phyloP scores from a whole-genome alignment of 2,797 vertebrate species.

The Dallia pectoralis region DNA sequence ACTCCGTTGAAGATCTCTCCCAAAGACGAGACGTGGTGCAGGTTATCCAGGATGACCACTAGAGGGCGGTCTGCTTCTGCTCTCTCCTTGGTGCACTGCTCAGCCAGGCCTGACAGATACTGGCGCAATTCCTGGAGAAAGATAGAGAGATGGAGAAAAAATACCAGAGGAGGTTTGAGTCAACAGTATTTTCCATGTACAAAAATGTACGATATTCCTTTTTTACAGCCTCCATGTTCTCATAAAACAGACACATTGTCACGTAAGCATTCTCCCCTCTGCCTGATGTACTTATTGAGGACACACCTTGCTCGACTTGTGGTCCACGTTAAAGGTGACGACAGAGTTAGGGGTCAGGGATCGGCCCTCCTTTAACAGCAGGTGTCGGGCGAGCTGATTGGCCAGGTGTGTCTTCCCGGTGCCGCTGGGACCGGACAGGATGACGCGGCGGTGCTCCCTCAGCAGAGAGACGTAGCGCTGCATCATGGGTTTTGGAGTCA shows the following conservation, averaged over 20 bases:
- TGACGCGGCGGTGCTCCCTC: conserved; percentile 89
- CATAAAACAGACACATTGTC: not conserved
- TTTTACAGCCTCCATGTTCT: not conserved
- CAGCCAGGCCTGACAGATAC: conserved; percentile 90
- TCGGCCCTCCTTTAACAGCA: conserved; percentile 85
- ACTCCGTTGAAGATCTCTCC: conserved; percentile 97
- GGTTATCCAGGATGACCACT: conserved; percentile 94
- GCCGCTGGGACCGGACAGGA: conserved; percentile 93
- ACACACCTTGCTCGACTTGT: conserved; percentile 96
- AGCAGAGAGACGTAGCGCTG: conserved; percentile 93
- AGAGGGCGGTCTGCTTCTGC: conserved; percentile 84
- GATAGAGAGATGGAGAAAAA: not conserved
- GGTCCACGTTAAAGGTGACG: conserved; percentile 94
- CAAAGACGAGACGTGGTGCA: conserved; percentile 93
- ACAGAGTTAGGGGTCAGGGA: conserved; percentile 79
- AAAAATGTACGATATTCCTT: no score
- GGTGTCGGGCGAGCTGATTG: conserved; percentile 84
- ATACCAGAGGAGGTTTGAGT: no score
- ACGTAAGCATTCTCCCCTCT: not conserved
- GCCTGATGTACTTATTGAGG: not conserved
- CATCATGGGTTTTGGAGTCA: conserved; percentile 93
- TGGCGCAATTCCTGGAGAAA: conserved; percentile 86
- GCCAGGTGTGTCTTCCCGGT: conserved; percentile 95
- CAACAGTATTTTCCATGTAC: not conserved
- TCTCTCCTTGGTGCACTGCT: conserved; percentile 86